phyloP scores from a whole-genome alignment of 2,888 invertebrate species.

The Atethmia centrago region DNA sequence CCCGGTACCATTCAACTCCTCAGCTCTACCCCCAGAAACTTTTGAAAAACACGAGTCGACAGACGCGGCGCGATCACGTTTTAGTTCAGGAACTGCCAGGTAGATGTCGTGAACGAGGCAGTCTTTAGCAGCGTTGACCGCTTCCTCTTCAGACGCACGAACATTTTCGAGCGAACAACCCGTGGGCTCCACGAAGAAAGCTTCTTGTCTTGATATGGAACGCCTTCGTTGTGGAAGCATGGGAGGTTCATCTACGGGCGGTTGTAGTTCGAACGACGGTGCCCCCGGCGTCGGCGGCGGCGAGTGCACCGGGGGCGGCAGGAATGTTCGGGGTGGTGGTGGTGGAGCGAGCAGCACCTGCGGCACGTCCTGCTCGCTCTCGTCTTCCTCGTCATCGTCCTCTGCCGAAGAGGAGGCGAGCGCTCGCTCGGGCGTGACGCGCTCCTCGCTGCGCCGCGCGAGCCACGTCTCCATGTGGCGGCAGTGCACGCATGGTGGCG shows the following conservation, averaged over 20 bases:
- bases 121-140: slow-evolving; percentile 79
- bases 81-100: slow-evolving; percentile 95
- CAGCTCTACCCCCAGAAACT: slow-evolving; percentile 93
- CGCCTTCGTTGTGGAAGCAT: slow-evolving; percentile 91
- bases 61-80: slow-evolving; percentile 96
- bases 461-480: slow-evolving; percentile 94
- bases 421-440: slow-evolving; percentile 82
- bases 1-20: slow-evolving; percentile 92
- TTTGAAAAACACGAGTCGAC: slow-evolving; percentile 97
- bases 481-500: slow-evolving; percentile 94
- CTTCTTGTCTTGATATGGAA: slow-evolving; percentile 95
- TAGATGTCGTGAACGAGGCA: slow-evolving; percentile 93
- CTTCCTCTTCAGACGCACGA: slow-evolving; percentile 88
- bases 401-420: slow-evolving; percentile 85
- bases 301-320: slow-evolving; percentile 83
- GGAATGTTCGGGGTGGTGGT: slow-evolving; percentile 82
- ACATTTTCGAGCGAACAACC: slow-evolving; percentile 93
- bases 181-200: slow-evolving; percentile 94
- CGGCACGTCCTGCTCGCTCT: slow-evolving; percentile 88
- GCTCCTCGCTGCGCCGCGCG: slow-evolving; percentile 87
- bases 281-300: slow-evolving; percentile 90
- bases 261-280: slow-evolving; percentile 91
- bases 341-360: slow-evolving; percentile 92
- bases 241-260: slow-evolving; percentile 86
- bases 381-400: slow-evolving; percentile 88